Percentiles rank a stretch among this genome's conserved stretches.
phyloP scores from a whole-genome alignment of 2,888 invertebrate genomes.

The Chymomyza procnemis region DNA sequence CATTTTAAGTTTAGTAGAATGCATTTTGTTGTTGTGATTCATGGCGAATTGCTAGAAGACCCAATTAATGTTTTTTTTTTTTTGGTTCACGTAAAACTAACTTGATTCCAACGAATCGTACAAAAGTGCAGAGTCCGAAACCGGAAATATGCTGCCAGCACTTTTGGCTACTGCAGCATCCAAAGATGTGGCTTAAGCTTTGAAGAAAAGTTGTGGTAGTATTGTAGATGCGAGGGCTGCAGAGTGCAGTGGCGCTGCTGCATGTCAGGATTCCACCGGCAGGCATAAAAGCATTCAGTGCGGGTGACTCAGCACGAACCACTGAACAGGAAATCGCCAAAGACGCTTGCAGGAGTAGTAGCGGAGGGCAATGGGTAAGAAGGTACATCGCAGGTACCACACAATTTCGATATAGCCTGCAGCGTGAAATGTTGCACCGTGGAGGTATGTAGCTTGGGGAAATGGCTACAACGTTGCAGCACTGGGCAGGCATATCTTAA shows the following conservation, averaged over 20 bases:
- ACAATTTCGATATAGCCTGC: slow-evolving; percentile 32
- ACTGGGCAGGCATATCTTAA: slow-evolving; percentile 29
- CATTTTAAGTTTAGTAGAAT: neutral
- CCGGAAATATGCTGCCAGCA: neutral
- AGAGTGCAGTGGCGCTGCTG: neutral
- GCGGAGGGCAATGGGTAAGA: neutral
- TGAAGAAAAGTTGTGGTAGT: no score
- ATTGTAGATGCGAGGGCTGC: neutral
- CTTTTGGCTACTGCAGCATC: neutral
- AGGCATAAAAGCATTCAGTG: slow-evolving; percentile 27
- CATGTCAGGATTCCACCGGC: slow-evolving; percentile 11
- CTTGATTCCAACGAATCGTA: neutral
- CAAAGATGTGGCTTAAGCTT: neutral
- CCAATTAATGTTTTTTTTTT: slow-evolving; percentile 38
- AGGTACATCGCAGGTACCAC: slow-evolving; percentile 1
- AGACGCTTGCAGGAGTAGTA: neutral
- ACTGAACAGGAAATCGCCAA: slow-evolving; percentile 55
- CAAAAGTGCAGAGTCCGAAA: neutral
- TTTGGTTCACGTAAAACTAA: slow-evolving; percentile 34
- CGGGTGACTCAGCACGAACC: slow-evolving; percentile 61
- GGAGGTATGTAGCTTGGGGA: neutral
- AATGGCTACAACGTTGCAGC: no score
- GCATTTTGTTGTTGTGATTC: slow-evolving; percentile 18
- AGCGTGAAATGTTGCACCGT: slow-evolving; percentile 61
- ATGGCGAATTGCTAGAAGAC: slow-evolving; percentile 5